Evolutionary conservation across 1,140 invertebrate species (phyloP).

Genomic region (Drosophila pruinosa): DNA sequence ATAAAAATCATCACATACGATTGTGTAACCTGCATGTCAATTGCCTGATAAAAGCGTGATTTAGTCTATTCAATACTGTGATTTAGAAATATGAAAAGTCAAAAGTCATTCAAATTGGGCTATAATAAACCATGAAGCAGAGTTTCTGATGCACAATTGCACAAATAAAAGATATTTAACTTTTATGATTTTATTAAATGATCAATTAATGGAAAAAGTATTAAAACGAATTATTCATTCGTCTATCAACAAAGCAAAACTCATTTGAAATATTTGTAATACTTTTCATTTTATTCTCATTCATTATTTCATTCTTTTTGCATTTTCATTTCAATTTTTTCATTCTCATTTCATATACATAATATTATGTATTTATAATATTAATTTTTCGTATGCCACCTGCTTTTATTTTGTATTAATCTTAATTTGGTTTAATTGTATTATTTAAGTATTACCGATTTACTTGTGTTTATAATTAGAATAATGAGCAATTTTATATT

Average conservation of each 20-base stretch:
- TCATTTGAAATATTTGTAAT: constrained; percentile 36
- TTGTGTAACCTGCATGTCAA: constrained; percentile 30
- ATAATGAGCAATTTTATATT: constrained; percentile 75
- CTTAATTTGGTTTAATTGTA: constrained; percentile 58
- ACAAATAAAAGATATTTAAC: too few relatives aligned
- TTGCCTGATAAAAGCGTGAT: constrained; percentile 43
- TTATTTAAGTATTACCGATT: constrained; percentile 73
- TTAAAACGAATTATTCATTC: too few relatives aligned
- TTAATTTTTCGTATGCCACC: constrained; percentile 53
- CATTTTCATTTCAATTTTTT: constrained; percentile 26
- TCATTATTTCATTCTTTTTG: constrained; percentile 30
- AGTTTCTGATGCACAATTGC: too few relatives aligned
- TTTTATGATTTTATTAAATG: too few relatives aligned
- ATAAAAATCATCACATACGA: constrained; percentile 40
- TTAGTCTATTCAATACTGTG: constrained; percentile 21
- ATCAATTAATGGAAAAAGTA: too few relatives aligned
- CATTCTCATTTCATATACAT: constrained; percentile 28
- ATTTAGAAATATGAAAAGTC: too few relatives aligned
- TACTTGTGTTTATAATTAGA: constrained; percentile 70
- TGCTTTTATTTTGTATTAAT: constrained; percentile 59
- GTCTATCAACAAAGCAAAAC: not conserved
- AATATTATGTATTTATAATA: constrained; percentile 66
- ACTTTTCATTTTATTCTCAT: constrained; percentile 61
- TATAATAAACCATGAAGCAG: not conserved
- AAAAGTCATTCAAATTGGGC: not conserved